Evolutionary conservation across 2,888 invertebrate species (phyloP).

Genomic region (Tineola bisselliella): DNA sequence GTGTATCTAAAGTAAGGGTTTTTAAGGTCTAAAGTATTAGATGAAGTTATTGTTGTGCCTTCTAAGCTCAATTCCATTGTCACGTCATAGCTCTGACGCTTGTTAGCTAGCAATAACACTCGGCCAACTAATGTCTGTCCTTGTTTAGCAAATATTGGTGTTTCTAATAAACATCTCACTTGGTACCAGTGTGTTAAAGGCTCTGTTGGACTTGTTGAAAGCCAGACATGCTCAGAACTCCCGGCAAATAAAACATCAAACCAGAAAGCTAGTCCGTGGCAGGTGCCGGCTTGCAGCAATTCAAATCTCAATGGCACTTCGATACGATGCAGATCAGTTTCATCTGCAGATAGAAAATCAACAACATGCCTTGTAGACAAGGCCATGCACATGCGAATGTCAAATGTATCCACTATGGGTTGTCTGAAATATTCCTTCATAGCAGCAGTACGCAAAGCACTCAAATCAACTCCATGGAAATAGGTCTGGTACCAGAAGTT

Average conservation of each 20-base stretch:
- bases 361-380: conserved; percentile 93
- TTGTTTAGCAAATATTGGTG: conserved; percentile 93
- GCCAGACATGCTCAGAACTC: conserved; percentile 89
- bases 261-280: conserved; percentile 99
- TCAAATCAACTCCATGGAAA: conserved; percentile 97
- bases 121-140: conserved; percentile 91
- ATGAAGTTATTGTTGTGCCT: conserved; percentile 85
- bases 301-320: conserved; percentile 95
- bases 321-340: conserved; percentile 94
- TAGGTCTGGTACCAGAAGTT: conserved; percentile 99
- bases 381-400: conserved; percentile 95
- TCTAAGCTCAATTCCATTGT: conserved; percentile 93
- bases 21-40: conserved; percentile 95
- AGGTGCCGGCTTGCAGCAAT: conserved; percentile 90
- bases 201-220: conserved; percentile 97
- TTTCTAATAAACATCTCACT: conserved; percentile 93
- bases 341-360: conserved; percentile 91
- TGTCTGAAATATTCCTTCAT: conserved; percentile 98
- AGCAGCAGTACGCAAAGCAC: conserved; percentile 91
- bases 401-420: conserved; percentile 98
- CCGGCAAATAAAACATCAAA: conserved; percentile 98
- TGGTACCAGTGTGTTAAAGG: conserved; percentile 99
- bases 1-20: conserved; percentile 98
- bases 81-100: conserved; percentile 98
- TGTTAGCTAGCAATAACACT: conserved; percentile 90